Percentiles rank a stretch among this genome's conserved stretches.
phyloP scores from a whole-genome alignment of 2,113 vertebrate species.

The Scalopus aquaticus region DNA sequence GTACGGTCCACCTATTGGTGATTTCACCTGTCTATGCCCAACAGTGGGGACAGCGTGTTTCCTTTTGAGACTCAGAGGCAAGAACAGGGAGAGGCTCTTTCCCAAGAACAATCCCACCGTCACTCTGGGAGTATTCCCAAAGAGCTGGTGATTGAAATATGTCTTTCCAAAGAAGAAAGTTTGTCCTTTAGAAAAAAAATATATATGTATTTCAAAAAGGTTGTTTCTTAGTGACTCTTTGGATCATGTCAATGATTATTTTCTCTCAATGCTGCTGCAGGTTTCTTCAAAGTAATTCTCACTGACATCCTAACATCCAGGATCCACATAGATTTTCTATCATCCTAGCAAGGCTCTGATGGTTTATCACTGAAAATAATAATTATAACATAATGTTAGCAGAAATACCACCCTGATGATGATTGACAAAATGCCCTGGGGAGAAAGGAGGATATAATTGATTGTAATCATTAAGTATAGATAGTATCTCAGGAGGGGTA shows the following conservation, averaged over 20 bases:
- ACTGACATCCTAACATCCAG: not conserved
- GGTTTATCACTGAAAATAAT: conserved; percentile 78
- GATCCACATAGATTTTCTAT: conserved; percentile 56
- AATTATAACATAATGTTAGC: conserved; percentile 59
- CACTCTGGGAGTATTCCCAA: not conserved
- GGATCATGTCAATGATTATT: conserved; percentile 34
- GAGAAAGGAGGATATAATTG: conserved; percentile 67
- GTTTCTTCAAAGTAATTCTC: conserved; percentile 53
- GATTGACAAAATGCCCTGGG: conserved; percentile 77
- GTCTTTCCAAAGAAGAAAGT: not conserved
- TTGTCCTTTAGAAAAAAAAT: not conserved
- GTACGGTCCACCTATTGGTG: not conserved
- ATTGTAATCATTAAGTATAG: conserved; percentile 55
- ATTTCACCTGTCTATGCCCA: conserved; percentile 15
- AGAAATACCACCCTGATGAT: conserved; percentile 44
- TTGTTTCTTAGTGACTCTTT: conserved; percentile 23
- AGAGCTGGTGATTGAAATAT: not conserved
- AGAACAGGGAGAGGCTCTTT: not conserved
- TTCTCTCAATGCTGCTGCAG: not conserved
- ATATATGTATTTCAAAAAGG: not conserved
- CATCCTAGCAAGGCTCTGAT: conserved; percentile 14
- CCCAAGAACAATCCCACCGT: not conserved
- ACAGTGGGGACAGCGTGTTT: not conserved
- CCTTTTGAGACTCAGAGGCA: not conserved
- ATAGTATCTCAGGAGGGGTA: not conserved